Base-by-base conservation (phyloP, 2,113 vertebrate species). In the Lophius piscatorius region DNA sequence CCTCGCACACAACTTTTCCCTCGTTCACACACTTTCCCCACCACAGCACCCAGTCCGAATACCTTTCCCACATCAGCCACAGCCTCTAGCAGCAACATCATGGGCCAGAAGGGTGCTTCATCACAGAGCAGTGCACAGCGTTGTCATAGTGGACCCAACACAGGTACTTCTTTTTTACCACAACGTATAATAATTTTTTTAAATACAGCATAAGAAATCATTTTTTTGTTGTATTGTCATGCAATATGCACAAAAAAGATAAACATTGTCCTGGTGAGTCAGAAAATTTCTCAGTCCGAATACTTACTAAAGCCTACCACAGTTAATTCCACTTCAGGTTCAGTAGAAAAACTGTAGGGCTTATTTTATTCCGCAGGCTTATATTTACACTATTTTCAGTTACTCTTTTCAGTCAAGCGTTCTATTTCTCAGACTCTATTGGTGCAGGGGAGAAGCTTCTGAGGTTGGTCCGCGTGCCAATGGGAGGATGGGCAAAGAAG, bases 401-500 rank as follows among this genome's bases (percentile, higher is more conserved):
- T 33, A 10, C 31, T 28, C 8, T 28, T 28, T 10, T 10, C 3
- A 33, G 11, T 3, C 31, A 33, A 3, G 8, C 4, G 14, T 6
- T 24, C 20, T 44, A 6, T 35, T 54, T 42, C 65, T 60, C 70
- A 91, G 89, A 89, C 23, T 63, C 49, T 35, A 26, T 82, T 17
- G 47, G 66, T 22, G 54, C 74, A 13, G 80, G 73, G 2, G 65
- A 51, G 58, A 93, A 92, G 69, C 83, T 89, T 3, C 92, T 92
- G 13, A 93, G 94, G 75, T 92, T 92, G 5, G 91, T 93, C 6
- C 94, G 94, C 16, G 87, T 95, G 68, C 94, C 97, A 3, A 92
- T 98, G 74, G 97, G 96, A 39, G 96, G 96, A 1, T 99, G 97
- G 97, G 94, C 94, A 6, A 95, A 98, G 75, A 93, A 95, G 0